Conservation (phyloP, 1,140 invertebrate genomes). For the Plodia interpunctella region DNA sequence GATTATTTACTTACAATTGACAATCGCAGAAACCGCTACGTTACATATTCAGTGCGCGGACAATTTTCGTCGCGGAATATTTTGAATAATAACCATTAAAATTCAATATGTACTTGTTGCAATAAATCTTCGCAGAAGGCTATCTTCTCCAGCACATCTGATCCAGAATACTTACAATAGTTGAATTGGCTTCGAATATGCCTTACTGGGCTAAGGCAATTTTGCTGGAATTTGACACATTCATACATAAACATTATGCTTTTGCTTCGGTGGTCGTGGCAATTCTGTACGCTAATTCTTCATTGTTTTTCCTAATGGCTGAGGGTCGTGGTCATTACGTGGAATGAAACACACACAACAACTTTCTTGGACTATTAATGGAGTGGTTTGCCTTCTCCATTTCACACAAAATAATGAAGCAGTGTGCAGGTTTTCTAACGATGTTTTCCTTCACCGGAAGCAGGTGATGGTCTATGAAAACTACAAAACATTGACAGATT, state of each 20-base stretch:
- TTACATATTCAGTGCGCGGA: constrained; percentile 14
- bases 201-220: constrained; percentile 27
- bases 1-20: constrained; percentile 3
- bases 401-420: too few relatives aligned
- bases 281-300: too few relatives aligned
- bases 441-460: too few relatives aligned
- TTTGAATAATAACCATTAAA: constrained; percentile 60
- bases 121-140: constrained; percentile 71
- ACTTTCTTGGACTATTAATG: too few relatives aligned
- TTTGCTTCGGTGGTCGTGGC: too few relatives aligned
- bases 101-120: constrained; percentile 58
- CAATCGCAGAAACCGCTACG: not conserved
- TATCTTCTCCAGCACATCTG: constrained; percentile 60
- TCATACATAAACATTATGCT: constrained; percentile 61
- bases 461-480: too few relatives aligned
- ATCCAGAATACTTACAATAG: constrained; percentile 35
- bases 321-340: too few relatives aligned
- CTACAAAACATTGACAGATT: too few relatives aligned
- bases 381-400: too few relatives aligned
- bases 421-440: too few relatives aligned
- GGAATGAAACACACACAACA: too few relatives aligned
- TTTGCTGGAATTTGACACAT: constrained; percentile 24
- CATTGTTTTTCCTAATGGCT: too few relatives aligned
- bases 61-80: constrained; percentile 38
- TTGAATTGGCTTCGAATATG: not conserved